Conservation (phyloP, 2,797 vertebrate genomes). For the Chaetodon trifasciatus region DNA sequence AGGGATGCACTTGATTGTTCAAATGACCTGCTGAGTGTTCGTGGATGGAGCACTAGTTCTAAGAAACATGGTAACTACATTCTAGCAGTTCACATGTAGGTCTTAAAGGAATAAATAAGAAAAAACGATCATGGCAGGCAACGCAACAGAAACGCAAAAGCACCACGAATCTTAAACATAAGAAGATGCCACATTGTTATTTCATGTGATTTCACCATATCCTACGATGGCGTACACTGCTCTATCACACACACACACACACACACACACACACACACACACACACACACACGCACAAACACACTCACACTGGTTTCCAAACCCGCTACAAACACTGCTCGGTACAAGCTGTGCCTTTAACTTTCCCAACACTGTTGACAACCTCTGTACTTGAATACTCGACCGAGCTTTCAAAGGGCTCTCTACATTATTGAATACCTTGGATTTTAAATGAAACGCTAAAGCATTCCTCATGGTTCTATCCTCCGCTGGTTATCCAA, state of each 20-base stretch:
- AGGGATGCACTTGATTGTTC: constrained; percentile 6
- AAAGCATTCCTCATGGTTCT: constrained; percentile 64
- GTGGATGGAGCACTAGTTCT: constrained; percentile 1
- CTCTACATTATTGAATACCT: constrained; percentile 82
- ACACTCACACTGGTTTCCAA: constrained; percentile 20
- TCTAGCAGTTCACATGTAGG: not conserved
- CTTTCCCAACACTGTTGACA: constrained; percentile 65
- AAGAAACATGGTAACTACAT: constrained; percentile 15
- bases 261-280: not conserved
- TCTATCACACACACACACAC: not conserved
- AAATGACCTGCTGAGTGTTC: constrained; percentile 21
- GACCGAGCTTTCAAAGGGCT: constrained; percentile 74
- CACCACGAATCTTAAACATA: not conserved
- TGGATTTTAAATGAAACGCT: constrained; percentile 78
- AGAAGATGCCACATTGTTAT: constrained; percentile 15
- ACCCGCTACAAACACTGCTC: constrained; percentile 40
- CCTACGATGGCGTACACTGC: constrained; percentile 17
- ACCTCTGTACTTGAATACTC: constrained; percentile 65
- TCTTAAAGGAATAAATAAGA: constrained; percentile 3
- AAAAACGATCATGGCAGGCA: not conserved
- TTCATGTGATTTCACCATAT: constrained; percentile 33
- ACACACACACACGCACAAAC: constrained; percentile 5
- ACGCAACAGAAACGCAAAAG: not conserved
- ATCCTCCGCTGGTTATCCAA: constrained; percentile 65
- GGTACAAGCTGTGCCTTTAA: constrained; percentile 64